These are phyloP conservation scores for Polypedilum pembai DNA, from an alignment of 1,140 invertebrate species.

Conservation along the genomic window DNA sequence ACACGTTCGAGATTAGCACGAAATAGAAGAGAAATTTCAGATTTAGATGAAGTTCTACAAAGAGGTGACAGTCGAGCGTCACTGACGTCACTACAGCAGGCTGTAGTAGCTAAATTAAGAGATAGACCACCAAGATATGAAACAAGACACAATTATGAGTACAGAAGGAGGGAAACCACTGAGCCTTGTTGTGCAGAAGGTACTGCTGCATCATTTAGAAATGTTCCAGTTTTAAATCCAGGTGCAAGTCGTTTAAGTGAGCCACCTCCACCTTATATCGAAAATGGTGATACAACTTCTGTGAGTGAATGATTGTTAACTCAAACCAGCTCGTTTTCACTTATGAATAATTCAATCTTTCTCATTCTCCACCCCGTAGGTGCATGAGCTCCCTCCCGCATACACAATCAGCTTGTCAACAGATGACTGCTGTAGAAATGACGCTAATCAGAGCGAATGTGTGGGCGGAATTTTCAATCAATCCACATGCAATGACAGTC, in stretches of 20 bases:
- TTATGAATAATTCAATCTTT: neutral
- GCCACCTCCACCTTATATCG: neutral
- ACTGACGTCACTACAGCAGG: constrained; percentile 29
- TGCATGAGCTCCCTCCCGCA: constrained; percentile 4
- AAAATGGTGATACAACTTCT: neutral
- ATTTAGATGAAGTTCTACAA: neutral
- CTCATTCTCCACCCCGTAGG: neutral
- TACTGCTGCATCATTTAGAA: neutral
- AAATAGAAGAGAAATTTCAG: neutral
- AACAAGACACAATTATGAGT: neutral
- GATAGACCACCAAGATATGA: constrained; percentile 31
- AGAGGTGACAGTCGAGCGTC: constrained; percentile 23
- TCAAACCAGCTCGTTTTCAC: neutral
- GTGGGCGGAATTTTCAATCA: constrained; percentile 4
- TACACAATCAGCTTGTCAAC: constrained; percentile 20
- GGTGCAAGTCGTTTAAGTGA: neutral
- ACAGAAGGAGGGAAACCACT: neutral
- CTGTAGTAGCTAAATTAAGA: constrained; percentile 27
- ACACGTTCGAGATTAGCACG: neutral
- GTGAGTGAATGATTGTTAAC: neutral
- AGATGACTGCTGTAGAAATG: neutral
- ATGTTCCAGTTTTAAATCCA: neutral
- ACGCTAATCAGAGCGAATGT: neutral
- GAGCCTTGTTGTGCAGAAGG: neutral
- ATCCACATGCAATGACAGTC: neutral